Evolutionary conservation across 1,140 invertebrate genomes (phyloP), one percentile per base, ranked within the genome.

Genomic region (Centruroides sculpturatus): DNA sequence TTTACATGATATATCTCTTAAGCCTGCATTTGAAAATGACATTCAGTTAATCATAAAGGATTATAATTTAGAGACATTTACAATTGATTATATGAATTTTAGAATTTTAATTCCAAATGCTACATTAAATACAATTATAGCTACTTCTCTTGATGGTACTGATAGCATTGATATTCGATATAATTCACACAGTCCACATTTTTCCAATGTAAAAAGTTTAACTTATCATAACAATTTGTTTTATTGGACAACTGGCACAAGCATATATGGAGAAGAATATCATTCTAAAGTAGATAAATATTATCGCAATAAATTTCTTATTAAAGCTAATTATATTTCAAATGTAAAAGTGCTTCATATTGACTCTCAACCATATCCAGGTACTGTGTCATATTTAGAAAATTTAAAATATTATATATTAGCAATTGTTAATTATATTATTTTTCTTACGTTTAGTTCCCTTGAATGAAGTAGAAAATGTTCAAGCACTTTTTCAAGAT

Each of bases 21-120:
- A 41, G 8, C 41, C 41, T 41, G 41, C 41, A 41, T 41, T 6
- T 41, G 41, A 41, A 41, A 41, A 5, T 6, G 41, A 41, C 8
- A 41, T 41, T 8, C 41, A 41, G 41, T 41, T 41, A 41, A 41
- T 41, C 8, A 41, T 41, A 41, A 41, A 41, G 8, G 41, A 41
- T 41, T 5, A 41, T 41, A 7, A 70, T 82, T 68, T 74, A 86
- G 83, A 79, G 34, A 82, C 85, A 4, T 92, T 89, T 66, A 82
- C 83, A 3, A 82, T 89, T 3, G 89, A 93, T 69, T 84, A 87
- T 66, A 80, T 79, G 2, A 87, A 89, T 68, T 89, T 89, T 66
- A 79, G 85, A 57, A 73, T 93, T 10, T 77, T 93, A 1, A 81
- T 93, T 0, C 81, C 88, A 1, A 76, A 76, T 9, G 75, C 81